Evolutionary conservation across 1,140 invertebrate species (phyloP).

Genomic region (Hyphantria cunea): DNA sequence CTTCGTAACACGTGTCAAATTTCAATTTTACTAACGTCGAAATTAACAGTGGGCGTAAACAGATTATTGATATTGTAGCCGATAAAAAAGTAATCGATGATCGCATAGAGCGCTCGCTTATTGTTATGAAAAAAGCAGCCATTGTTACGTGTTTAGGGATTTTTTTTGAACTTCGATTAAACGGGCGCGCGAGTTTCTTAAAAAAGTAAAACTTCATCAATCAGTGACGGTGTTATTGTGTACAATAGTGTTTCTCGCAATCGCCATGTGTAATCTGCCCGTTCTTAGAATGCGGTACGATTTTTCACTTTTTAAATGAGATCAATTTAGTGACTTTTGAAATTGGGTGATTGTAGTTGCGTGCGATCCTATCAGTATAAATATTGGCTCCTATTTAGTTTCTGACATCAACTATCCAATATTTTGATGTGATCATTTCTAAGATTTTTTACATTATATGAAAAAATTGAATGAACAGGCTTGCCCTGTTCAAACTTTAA

Average conservation of each 20-base stretch:
- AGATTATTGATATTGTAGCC: slow-evolving; percentile 76
- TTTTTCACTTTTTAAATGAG: slow-evolving; percentile 61
- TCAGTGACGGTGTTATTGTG: slow-evolving; percentile 72
- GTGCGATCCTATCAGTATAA: slow-evolving; percentile 22
- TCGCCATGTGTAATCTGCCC: slow-evolving; percentile 52
- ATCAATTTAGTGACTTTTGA: slow-evolving; percentile 45
- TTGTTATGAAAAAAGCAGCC: slow-evolving; percentile 58
- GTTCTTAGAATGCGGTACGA: slow-evolving; percentile 61
- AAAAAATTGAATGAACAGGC: no score
- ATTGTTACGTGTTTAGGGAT: slow-evolving; percentile 65
- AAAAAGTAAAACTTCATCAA: slow-evolving; percentile 72
- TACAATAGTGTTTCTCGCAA: slow-evolving; percentile 61
- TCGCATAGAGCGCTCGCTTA: slow-evolving; percentile 57
- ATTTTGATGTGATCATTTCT: slow-evolving; percentile 4
- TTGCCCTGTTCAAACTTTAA: no score
- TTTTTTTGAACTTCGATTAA: slow-evolving; percentile 59
- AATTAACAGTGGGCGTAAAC: slow-evolving; percentile 80
- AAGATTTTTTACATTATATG: neutral
- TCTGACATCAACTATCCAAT: neutral
- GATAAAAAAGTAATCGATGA: slow-evolving; percentile 81
- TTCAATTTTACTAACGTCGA: slow-evolving; percentile 77
- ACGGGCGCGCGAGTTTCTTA: slow-evolving; percentile 62
- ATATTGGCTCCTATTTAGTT: slow-evolving; percentile 13
- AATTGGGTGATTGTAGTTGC: slow-evolving; percentile 16
- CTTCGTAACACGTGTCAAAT: slow-evolving; percentile 78